Evolutionary conservation across 2,797 vertebrate genomes (phyloP), one percentile per base, ranked within the genome.

Genomic region (Phylloscopus collybita): DNA sequence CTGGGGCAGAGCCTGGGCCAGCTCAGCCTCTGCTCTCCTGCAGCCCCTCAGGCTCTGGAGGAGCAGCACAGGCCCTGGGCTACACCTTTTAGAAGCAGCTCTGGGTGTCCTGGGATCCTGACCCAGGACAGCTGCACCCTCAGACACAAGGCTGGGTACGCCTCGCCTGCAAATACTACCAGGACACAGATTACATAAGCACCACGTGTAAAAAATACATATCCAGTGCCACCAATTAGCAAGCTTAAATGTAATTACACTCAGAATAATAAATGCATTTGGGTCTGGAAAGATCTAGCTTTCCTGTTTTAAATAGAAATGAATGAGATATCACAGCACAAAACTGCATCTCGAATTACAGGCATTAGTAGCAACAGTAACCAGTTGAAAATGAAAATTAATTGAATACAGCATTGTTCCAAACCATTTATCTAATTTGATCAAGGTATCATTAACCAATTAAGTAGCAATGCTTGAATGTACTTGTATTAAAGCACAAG

Each of bases 361-460:
- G 54, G 29, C 81, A 95, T 92, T 95, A 88, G 19, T 36, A 88
- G 80, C 61, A 60, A 82, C 38, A 93, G 66, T 61, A 79, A 93
- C 93, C 73, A 84, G 32, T 18, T 75, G 56, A 69, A 94, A 96
- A 95, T 91, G 26, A 90, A 95, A 96, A 91, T 88, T 84, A 93
- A 91, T 93, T 86, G 42, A 95, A 94, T 88, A 80, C 40, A 66
- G 18, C 53, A 94, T 86, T 92, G 80, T 88, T 94, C 61, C 53
- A 90, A 94, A 65, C 65, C 74, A 94, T 95, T 96, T 96, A 84
- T 93, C 62, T 97, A 87, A 95, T 82, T 86, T 72, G 76, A 93
- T 86, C 88, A 92, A 96, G 72, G 59, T 89, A 86, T 80, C 83
- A 96, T 96, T 93, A 96, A 93, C 59, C 76, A 92, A 94, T 92